Percentiles rank a stretch among this genome's conserved stretches.
These are phyloP conservation scores for Pachypanchax playfairii DNA, from an alignment of 2,113 vertebrate genomes.

Conservation along the genomic window DNA sequence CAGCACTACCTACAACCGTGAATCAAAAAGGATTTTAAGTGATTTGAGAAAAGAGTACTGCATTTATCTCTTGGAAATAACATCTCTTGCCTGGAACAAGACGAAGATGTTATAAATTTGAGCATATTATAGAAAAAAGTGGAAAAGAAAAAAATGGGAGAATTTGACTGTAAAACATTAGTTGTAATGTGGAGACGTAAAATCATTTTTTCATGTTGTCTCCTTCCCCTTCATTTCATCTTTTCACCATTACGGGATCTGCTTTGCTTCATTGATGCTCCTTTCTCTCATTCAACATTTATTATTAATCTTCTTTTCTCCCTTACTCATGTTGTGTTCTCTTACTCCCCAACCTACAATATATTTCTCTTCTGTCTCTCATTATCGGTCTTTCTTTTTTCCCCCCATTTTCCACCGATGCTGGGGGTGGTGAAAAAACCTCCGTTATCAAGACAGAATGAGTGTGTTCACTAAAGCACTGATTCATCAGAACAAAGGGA, in stretches of 20 bases:
- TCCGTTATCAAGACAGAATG: slow-evolving; percentile 58
- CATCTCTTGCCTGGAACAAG: neutral
- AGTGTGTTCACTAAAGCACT: slow-evolving; percentile 63
- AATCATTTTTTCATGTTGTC: slow-evolving; percentile 5
- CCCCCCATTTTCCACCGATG: slow-evolving; percentile 41
- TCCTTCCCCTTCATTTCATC: slow-evolving; percentile 38
- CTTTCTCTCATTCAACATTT: slow-evolving; percentile 33
- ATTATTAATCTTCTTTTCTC: slow-evolving; percentile 21
- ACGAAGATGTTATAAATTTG: slow-evolving; percentile 13
- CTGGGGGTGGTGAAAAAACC: slow-evolving; percentile 45
- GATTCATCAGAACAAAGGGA: slow-evolving; percentile 67
- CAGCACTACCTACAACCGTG: slow-evolving; percentile 4
- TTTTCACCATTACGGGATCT: slow-evolving; percentile 6
- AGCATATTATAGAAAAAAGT: neutral
- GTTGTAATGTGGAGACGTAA: slow-evolving; percentile 7
- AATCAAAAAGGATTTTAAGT: slow-evolving; percentile 41
- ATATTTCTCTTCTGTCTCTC: slow-evolving; percentile 8
- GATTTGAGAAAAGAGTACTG: slow-evolving; percentile 15
- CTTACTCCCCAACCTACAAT: slow-evolving; percentile 10
- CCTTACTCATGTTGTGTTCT: slow-evolving; percentile 25
- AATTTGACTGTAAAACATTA: neutral
- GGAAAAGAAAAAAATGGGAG: neutral
- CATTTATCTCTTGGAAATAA: slow-evolving; percentile 24
- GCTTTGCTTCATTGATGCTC: slow-evolving; percentile 47
- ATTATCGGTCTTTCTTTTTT: slow-evolving; percentile 34